Evolutionary conservation across 1,140 invertebrate species (phyloP), one percentile per base, ranked within the genome.

Genomic region (Papilio helenus): DNA sequence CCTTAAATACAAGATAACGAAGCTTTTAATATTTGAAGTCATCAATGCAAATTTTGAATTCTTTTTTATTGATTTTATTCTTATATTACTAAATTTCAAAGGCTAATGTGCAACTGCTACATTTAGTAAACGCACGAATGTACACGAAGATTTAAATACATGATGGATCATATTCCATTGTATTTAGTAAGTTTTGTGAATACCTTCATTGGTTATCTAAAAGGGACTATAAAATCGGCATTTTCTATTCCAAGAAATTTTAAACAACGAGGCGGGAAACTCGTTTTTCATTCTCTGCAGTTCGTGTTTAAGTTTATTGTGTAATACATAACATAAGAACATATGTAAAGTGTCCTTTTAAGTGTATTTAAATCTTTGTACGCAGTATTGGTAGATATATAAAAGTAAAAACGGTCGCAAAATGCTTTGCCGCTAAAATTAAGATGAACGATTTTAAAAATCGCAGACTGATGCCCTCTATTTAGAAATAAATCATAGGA

Each of bases 401-500:
- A 34, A 39, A 76, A 51, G 1, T 29, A 76, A 5, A 55, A 23
- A 76, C 23, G 49, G 26, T 58, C 49, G 74, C 74, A 55, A 58
- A 55, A 39, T 39, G 49, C 74, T 76, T 39, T 58, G n/a, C 74
- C 51, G 49, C 74, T 76, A 76, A 39, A 39, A 39, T 61, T 76
- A 76, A 61, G 29, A 29, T 20, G 18, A 61, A 76, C 34, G 49
- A 76, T 76, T 76, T 76, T 8, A 42, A 61, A 77, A 77, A 77
- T 77, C 76, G 76, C 76, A 77, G 76, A 77, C 76, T 77, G 76
- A 77, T 77, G 76, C 76, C 76, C 76, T 77, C 76, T 77, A 77
- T 77, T 77, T 77, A 77, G 26, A 61, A 44, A 44, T 77, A 77
- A 77, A 77, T 65, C 23, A 65, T 77, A 77, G 76, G 55, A 77